A percentile compares a stretch with the other conserved stretches of the same genome.
phyloP scores from a whole-genome alignment of 30 jellyfish, hydroid and myxozoan species.

The Clytia hemisphaerica region DNA sequence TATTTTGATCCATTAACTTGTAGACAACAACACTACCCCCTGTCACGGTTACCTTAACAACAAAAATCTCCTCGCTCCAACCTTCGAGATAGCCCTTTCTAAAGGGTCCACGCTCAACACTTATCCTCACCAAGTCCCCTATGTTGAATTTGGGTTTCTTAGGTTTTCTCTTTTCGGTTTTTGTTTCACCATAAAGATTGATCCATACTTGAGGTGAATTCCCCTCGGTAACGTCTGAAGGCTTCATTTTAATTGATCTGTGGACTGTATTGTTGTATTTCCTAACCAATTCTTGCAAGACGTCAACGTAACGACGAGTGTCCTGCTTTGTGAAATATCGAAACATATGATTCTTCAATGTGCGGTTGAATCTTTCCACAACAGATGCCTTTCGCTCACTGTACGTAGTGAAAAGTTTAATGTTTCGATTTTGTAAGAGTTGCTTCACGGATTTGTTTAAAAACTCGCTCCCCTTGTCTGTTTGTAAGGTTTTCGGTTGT shows the following conservation, averaged over 20 bases:
- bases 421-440: background rate
- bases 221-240: conserved; percentile 19
- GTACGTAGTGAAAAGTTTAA: conserved; percentile 28
- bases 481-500: conserved; percentile 19
- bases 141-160: background rate
- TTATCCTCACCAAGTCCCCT: conserved; percentile 34
- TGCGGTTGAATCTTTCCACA: conserved; percentile 28
- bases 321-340: conserved; percentile 13
- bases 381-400: conserved; percentile 17
- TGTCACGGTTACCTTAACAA: background rate
- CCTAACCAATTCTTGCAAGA: conserved; percentile 14
- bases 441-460: conserved; percentile 14
- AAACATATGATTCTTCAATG: conserved; percentile 20
- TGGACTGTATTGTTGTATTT: conserved; percentile 17
- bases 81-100: conserved; percentile 31
- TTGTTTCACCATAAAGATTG: conserved; percentile 12
- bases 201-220: conserved; percentile 16
- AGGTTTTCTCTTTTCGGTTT: background rate
- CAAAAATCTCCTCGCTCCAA: conserved; percentile 49
- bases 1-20: conserved; percentile 11
- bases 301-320: conserved; percentile 19
- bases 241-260: conserved; percentile 13
- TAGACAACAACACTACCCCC: conserved; percentile 10
- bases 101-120: conserved; percentile 1
- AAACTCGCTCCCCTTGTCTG: conserved; percentile 56